phyloP scores from a whole-genome alignment of 2,888 invertebrate species.

The Salpingus planirostris region DNA sequence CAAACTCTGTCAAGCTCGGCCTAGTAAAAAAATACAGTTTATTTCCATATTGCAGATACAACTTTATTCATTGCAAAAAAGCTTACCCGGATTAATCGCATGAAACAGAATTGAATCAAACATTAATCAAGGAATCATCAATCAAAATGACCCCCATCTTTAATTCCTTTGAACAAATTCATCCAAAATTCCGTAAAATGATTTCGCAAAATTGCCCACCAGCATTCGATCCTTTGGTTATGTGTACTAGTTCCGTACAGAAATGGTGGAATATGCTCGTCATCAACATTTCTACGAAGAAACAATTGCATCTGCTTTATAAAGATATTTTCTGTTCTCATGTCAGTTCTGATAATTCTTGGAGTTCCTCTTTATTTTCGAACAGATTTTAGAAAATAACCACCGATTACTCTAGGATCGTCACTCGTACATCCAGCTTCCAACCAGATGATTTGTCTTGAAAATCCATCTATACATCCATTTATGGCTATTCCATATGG shows the following conservation, averaged over 20 bases:
- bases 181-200: neutral
- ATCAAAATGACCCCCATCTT: neutral
- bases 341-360: conserved; percentile 11
- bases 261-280: neutral
- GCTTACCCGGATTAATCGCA: neutral
- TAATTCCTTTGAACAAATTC: neutral
- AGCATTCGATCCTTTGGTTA: conserved; percentile 1
- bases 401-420: neutral
- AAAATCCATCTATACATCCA: conserved; percentile 1
- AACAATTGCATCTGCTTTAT: conserved; percentile 10
- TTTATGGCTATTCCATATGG: conserved; percentile 6
- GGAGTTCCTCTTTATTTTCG: conserved; percentile 4
- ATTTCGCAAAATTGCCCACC: neutral
- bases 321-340: conserved; percentile 16
- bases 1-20: too few relatives aligned
- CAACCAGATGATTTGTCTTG: neutral
- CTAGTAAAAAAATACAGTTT: too few relatives aligned
- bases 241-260: neutral
- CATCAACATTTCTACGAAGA: neutral
- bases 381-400: neutral
- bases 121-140: neutral
- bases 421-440: neutral
- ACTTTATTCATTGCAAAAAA: too few relatives aligned
- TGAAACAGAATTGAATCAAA: neutral
- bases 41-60: too few relatives aligned